These are phyloP conservation scores for Laupala kohalensis DNA, from an alignment of 1,140 invertebrate species.

Conservation along the genomic window DNA sequence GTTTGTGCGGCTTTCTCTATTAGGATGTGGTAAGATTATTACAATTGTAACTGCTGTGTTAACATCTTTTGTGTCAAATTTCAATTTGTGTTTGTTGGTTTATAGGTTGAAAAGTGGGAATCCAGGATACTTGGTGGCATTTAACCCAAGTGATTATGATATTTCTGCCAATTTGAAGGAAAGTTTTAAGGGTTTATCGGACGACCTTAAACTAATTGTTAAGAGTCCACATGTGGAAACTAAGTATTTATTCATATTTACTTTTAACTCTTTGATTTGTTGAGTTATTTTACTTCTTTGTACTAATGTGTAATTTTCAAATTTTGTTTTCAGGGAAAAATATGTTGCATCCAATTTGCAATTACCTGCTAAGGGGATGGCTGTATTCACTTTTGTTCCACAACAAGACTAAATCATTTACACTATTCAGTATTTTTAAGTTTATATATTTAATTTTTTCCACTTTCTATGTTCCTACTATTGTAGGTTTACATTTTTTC, in stretches of 20 bases:
- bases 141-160: constrained; percentile 38
- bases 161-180: constrained; percentile 33
- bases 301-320: too few relatives aligned
- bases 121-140: constrained; percentile 50
- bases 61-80: background rate
- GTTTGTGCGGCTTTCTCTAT: background rate
- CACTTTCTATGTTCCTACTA: too few relatives aligned
- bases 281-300: too few relatives aligned
- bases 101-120: constrained; percentile 49
- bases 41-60: background rate
- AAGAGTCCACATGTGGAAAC: constrained; percentile 27
- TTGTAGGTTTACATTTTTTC: too few relatives aligned
- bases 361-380: background rate
- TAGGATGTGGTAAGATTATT: background rate
- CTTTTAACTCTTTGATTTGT: too few relatives aligned
- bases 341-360: background rate
- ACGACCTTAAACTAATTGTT: constrained; percentile 40
- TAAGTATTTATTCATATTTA: background rate
- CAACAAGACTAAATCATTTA: background rate
- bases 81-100: background rate
- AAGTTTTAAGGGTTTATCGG: constrained; percentile 28
- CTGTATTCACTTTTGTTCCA: background rate
- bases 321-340: too few relatives aligned
- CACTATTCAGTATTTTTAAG: too few relatives aligned
- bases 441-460: too few relatives aligned